Evolutionary conservation across 2,113 vertebrate species (phyloP), one percentile per base, ranked within the genome.

Genomic region (Zootoca vivipara): DNA sequence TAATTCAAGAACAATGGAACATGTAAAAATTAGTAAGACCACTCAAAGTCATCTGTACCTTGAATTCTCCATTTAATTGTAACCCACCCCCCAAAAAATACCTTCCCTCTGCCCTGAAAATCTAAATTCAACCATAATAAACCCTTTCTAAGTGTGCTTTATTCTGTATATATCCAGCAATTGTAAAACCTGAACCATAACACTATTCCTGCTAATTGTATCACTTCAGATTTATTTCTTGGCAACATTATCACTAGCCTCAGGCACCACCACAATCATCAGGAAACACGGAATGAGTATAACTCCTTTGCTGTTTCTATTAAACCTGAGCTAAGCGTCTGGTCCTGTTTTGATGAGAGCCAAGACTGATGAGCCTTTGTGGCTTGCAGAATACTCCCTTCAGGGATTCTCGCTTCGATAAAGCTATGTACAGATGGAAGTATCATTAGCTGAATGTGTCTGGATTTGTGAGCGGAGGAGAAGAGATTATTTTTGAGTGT

Each of bases 171-270:
- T 87, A 58, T 72, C 42, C 52, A 95, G 78, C 91, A 90, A 90
- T 86, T 85, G 91, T 91, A 85, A 96, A 95, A 94, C 91, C 92
- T 92, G 90, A 67, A 72, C n/a, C 0, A 0, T 93, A 95, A 93
- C 87, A 94, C 83, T 91, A 91, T 93, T 75, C 84, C 81, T 88
- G 90, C 93, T 95, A 96, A 96, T 96, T 96, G 88, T 94, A 96
- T 94, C 90, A 89, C 90, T 91, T 91, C 94, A 95, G 93, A 96
- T 95, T 96, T 96, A 96, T 96, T 95, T 94, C 92, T 90, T 86
- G 91, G 92, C 92, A 90, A 90, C 93, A 93, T 94, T 95, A 94
- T 84, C 90, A 91, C 93, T 95, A 91, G 92, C 95, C 94, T 93
- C 91, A 28, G 95, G 95, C 94, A 86, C 89, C 89, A 90, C 87